Evolutionary conservation across 2,797 vertebrate species (phyloP), one percentile per base, ranked within the genome.

Genomic region (Artibeus lituratus): DNA sequence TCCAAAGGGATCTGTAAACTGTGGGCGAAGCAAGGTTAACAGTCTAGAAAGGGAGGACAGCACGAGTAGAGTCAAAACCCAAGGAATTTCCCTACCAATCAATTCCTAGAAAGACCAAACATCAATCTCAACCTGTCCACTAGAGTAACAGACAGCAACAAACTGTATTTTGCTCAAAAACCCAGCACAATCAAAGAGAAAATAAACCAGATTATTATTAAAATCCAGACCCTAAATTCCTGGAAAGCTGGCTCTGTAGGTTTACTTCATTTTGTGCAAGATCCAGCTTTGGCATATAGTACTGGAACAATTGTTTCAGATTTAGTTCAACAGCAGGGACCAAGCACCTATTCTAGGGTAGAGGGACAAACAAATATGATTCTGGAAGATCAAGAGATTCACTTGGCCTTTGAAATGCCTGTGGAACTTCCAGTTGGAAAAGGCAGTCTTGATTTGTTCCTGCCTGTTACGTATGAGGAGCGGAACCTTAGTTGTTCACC

Each of bases 191-290:
- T n/a, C 15, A 3, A 81, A 78, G 26, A 87, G 74, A 92, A 91
- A 96, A 77, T 69, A 84, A 90, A 77, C n/a, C 26, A 57, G 49
- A 70, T 82, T 57, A 84, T n/a, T 86, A 57, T 39, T 51, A 90
- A 90, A 93, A 69, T 37, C 47, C 65, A 90, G 57, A 72, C 10
- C 37, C 44, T 81, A 77, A 42, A 7, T 94, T 92, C 70, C 84
- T 77, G 67, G 70, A 90, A 18, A 93, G 70, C 65, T 81, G 39
- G 32, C 78, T 85, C 37, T 90, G 42, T 22, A 53, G 10, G 39
- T 57, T 69, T 62, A 69, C 10, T 62, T 76, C 42, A 72, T 90
- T 95, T 53, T 69, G 35, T 39, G 37, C 10, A 74, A 53, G 62
- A 94, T 7, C 8, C 32, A 53, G 32, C 16, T 53, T 49, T 44